Percentiles rank a stretch among this genome's conserved stretches.
phyloP scores from a whole-genome alignment of 2,113 vertebrate species.

The Megaceryle torquata region DNA sequence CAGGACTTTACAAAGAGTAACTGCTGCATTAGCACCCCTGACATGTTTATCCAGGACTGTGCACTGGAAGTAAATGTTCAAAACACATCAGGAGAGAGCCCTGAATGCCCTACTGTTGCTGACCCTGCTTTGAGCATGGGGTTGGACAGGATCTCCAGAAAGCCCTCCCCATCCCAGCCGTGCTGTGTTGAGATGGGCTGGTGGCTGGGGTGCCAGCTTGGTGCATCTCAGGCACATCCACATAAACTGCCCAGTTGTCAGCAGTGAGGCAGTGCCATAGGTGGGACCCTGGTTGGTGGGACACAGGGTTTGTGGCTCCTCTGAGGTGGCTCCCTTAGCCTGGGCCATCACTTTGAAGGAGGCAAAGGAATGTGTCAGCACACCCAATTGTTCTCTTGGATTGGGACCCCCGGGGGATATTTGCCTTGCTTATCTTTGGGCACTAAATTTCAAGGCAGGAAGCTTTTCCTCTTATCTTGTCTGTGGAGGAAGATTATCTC shows the following conservation, averaged over 20 bases:
- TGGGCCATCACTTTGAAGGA: background rate
- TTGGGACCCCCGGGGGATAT: background rate
- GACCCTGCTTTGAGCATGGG: background rate
- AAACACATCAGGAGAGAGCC: background rate
- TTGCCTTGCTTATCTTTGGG: background rate
- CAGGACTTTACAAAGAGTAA: background rate
- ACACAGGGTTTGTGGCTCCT: background rate
- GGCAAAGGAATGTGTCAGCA: background rate
- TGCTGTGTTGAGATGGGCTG: fast-evolving
- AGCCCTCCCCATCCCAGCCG: background rate
- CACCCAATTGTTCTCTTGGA: background rate
- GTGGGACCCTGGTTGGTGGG: background rate
- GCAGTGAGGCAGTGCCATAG: background rate
- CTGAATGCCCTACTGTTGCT: background rate
- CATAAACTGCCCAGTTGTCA: background rate
- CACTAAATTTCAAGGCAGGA: background rate
- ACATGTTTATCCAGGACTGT: background rate
- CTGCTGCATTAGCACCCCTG: background rate
- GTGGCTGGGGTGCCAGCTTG: background rate
- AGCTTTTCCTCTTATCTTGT: background rate
- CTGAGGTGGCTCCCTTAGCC: background rate
- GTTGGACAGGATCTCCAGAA: background rate
- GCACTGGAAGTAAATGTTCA: background rate
- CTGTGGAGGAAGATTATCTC: background rate
- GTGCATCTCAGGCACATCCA: fast-evolving